Base-by-base conservation (phyloP, 2,113 vertebrate species). In the Mugil cephalus region DNA sequence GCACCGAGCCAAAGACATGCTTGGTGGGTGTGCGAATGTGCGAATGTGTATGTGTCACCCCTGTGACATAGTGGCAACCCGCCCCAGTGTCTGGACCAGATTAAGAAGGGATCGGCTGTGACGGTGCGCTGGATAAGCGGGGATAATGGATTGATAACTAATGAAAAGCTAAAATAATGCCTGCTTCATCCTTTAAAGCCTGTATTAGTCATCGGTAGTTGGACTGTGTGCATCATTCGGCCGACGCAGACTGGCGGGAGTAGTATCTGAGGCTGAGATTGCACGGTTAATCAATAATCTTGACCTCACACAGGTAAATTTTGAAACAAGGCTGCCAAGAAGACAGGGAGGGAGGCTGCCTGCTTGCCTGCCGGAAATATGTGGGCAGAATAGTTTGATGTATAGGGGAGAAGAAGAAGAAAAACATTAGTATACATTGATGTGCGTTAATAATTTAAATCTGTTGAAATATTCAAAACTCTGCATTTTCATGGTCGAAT, bases 231-330 rank as follows among this genome's bases (percentile, higher is more conserved):
- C 55, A 8, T 66, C 46, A 78, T 35, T 8, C 18, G 47, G 38
- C 14, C 10, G 6, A 46, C 4, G n/a, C 51, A 78, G 62, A 61
- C 56, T 40, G 38, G 39, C 59, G 71, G 68, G 74, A 63, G 60
- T 35, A 2, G 35, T 6, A 21, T 24, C 34, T 40, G 59, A 43
- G 30, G n/a, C 46, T 35, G 24, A 62, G 59, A 47, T 53, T 15
- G 10, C 10, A 12, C n/a, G 50, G 69, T 78, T 80, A 86, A 86
- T 84, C 60, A 84, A 50, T 80, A 88, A 83, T 40, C 36, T 13
- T 66, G 8, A n/a, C 46, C 17, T 55, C 63, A 69, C 54, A 24
- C 47, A 39, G 67, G 17, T 72, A 10, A 58, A 43, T 69, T 74
- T 68, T 45, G 43, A 68, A 74, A 82, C 17, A 1, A 1, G 30